Base-by-base conservation (phyloP, 2,113 vertebrate species). In the Paradoxurus hermaphroditus region DNA sequence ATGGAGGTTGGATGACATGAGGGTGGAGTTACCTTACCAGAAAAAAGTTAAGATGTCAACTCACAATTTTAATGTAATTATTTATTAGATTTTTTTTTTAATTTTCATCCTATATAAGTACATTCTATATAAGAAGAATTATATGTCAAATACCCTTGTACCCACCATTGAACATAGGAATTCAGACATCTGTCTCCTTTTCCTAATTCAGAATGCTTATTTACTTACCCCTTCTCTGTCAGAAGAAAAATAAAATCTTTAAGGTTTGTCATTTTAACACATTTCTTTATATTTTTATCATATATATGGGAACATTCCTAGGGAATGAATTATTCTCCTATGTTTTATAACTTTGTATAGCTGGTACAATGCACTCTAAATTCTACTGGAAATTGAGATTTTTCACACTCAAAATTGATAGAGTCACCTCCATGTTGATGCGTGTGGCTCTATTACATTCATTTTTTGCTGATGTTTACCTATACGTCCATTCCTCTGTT, bases 151-250 rank as follows among this genome's bases (percentile, higher is more conserved):
- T 78, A 72, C 1, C 3, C 18, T 19, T 12, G 18, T 25, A 23
- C 5, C 3, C 44, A 44, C 2, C 56, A 14, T 7, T 41, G 21
- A 91, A n/a, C 19, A 51, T 51, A 62, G 41, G 27, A 86, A 78
- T 23, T 81, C 23, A 62, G 7, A 14, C 11, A 4, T 70, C 34
- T 78, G 13, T 36, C 7, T 53, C 15, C 27, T 86, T 9, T 65
- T 41, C 11, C 4, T 16, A 63, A 73, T n/a, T 78, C 34, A 62
- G 31, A 44, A 84, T 36, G 2, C 27, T 56, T 36, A 27, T 2
- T 2, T n/a, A 3, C 5, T 7, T 21, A 62, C 0, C 1, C 1
- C 39, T 16, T 56, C 8, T 7, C 8, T 1, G 2, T n/a, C 3
- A 77, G 16, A 41, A 49, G 12, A 68, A 79, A 46, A 70, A 70